phyloP scores from a whole-genome alignment of 2,797 vertebrate species.

The Halcyon smyrnensis region DNA sequence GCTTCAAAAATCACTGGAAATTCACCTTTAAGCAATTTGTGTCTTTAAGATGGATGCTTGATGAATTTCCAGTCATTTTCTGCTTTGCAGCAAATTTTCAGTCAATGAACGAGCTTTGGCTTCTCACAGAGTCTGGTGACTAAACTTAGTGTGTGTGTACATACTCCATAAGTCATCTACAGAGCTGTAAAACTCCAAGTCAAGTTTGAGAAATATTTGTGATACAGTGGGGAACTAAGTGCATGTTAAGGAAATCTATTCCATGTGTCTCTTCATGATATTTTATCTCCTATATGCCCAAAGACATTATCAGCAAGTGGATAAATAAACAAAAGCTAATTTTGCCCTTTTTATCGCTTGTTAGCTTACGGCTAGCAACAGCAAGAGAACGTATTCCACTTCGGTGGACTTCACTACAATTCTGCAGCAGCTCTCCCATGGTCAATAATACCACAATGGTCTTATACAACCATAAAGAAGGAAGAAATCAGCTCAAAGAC shows the following conservation, averaged over 20 bases:
- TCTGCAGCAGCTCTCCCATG: neutral
- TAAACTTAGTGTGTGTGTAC: neutral
- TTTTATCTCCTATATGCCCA: neutral
- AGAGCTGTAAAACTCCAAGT: neutral
- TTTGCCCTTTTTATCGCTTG: neutral
- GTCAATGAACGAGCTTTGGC: neutral
- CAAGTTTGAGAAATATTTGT: constrained; percentile 40
- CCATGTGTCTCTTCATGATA: neutral
- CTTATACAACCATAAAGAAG: neutral
- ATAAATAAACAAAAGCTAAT: neutral
- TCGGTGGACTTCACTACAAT: neutral
- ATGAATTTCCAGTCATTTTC: constrained; percentile 18
- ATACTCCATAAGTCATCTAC: neutral
- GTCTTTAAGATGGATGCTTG: neutral
- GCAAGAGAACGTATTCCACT: neutral
- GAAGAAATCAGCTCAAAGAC: neutral
- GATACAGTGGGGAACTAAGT: neutral
- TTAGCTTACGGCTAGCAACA: neutral
- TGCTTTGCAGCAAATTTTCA: neutral
- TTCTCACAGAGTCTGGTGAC: neutral
- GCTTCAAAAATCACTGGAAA: neutral
- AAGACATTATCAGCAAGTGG: neutral
- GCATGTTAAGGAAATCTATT: neutral
- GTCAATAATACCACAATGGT: neutral
- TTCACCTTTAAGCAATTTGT: neutral